Evolutionary conservation across 1,140 invertebrate genomes (phyloP).

Genomic region (Brachionus manjavacas): DNA sequence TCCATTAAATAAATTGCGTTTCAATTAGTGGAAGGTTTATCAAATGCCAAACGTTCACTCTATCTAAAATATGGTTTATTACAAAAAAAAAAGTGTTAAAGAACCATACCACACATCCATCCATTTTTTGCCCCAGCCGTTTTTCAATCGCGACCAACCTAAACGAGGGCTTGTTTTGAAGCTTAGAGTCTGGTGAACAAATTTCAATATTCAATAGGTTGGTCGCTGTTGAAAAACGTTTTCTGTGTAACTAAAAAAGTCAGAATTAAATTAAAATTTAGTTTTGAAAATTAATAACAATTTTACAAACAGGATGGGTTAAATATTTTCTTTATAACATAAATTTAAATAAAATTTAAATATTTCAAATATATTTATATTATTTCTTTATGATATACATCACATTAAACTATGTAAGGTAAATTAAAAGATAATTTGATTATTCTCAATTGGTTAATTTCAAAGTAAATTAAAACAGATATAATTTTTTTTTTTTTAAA

Average conservation of each 20-base stretch:
- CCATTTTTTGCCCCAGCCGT: too few relatives aligned
- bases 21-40: too few relatives aligned
- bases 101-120: too few relatives aligned
- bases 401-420: background rate
- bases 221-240: background rate
- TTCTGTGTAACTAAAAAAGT: background rate
- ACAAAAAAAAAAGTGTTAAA: too few relatives aligned
- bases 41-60: too few relatives aligned
- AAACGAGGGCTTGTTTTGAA: too few relatives aligned
- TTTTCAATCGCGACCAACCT: too few relatives aligned
- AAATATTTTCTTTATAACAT: background rate
- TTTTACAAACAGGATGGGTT: background rate
- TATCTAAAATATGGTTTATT: too few relatives aligned
- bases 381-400: background rate
- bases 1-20: too few relatives aligned
- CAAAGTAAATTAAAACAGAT: background rate
- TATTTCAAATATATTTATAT: background rate
- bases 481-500: too few relatives aligned
- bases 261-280: background rate
- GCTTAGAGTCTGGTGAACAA: too few relatives aligned
- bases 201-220: background rate
- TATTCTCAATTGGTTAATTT: background rate
- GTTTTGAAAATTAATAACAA: background rate
- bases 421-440: background rate
- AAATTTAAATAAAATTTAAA: background rate